Percentiles rank a stretch among this genome's conserved stretches.
Conservation (phyloP, 2,113 vertebrate species). For the Odocoileus hemionus region DNA sequence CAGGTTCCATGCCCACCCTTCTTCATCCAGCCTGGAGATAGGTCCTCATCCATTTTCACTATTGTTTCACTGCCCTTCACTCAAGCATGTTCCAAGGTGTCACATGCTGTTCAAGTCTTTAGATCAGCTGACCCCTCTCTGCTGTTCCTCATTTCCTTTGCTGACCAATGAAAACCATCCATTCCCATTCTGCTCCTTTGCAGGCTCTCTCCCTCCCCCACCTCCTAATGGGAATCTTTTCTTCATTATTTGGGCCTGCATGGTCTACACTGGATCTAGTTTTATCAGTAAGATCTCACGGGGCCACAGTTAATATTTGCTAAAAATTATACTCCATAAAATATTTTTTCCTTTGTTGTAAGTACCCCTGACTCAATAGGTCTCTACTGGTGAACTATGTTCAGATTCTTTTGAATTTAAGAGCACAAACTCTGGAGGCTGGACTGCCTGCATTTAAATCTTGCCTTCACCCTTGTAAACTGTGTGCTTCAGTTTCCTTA, state of each 20-base stretch:
- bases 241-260: background rate
- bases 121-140: background rate
- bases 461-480: background rate
- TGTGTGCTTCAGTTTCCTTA: background rate
- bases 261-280: background rate
- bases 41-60: background rate
- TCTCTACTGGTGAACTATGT: background rate
- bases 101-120: background rate
- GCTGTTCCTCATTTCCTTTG: background rate
- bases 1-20: background rate
- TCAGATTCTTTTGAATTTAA: background rate
- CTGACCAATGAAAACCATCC: background rate
- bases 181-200: background rate
- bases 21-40: background rate
- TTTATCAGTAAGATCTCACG: background rate
- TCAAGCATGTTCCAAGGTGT: background rate
- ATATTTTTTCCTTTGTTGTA: background rate
- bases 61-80: background rate
- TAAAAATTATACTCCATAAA: background rate
- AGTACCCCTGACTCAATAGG: background rate
- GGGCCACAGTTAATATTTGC: background rate
- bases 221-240: background rate
- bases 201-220: background rate
- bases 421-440: background rate
- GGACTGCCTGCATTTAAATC: background rate